phyloP scores from a whole-genome alignment of 2,888 invertebrate genomes.

The Euzophera pinguis region DNA sequence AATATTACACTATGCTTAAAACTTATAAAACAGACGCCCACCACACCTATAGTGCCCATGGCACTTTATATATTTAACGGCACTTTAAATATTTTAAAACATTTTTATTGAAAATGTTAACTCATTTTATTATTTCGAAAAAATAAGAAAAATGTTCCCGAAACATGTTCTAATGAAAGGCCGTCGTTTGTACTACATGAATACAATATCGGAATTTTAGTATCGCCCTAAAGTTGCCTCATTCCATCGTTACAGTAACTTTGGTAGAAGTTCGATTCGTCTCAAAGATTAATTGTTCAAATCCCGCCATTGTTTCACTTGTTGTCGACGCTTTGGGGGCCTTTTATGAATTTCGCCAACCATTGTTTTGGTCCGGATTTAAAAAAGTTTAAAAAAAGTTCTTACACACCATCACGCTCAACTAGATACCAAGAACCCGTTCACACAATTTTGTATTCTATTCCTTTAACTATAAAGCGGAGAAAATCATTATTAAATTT shows the following conservation, averaged over 20 bases:
- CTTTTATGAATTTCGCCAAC: slow-evolving; percentile 65
- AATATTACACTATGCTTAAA: too few relatives aligned
- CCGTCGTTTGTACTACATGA: not conserved
- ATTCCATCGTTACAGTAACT: slow-evolving; percentile 34
- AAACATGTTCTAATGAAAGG: not conserved
- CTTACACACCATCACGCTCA: slow-evolving; percentile 30
- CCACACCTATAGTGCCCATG: too few relatives aligned
- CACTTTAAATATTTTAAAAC: too few relatives aligned
- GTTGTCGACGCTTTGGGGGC: slow-evolving; percentile 62
- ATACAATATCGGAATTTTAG: not conserved
- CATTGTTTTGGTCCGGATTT: slow-evolving; percentile 69
- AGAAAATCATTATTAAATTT: slow-evolving; percentile 18
- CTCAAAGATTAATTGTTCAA: slow-evolving; percentile 69
- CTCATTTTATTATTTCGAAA: too few relatives aligned
- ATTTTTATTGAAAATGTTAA: too few relatives aligned
- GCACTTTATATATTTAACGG: too few relatives aligned
- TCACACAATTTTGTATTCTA: slow-evolving; percentile 29
- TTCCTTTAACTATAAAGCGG: slow-evolving; percentile 18
- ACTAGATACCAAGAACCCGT: slow-evolving; percentile 15
- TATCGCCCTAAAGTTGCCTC: slow-evolving; percentile 11
- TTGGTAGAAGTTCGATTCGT: slow-evolving; percentile 54
- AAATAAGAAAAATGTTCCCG: not conserved
- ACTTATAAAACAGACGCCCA: too few relatives aligned
- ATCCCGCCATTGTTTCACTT: slow-evolving; percentile 59
- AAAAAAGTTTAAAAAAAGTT: slow-evolving; percentile 62